Evolutionary conservation across 2,888 invertebrate genomes (phyloP).

Genomic region (Formica aserva): DNA sequence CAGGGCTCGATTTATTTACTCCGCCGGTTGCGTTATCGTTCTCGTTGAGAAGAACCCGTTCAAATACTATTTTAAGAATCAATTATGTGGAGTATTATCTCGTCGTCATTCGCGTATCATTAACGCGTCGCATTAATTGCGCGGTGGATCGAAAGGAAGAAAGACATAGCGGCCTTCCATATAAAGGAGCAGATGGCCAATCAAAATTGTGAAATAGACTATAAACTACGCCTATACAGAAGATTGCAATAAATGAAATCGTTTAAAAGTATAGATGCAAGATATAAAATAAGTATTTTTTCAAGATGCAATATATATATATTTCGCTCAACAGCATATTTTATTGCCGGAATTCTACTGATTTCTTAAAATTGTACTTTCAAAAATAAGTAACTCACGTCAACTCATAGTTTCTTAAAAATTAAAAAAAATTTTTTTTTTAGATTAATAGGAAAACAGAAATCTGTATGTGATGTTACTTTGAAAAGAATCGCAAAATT

Average conservation of each 20-base stretch:
- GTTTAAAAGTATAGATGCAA: background rate
- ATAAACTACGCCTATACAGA: background rate
- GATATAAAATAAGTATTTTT: background rate
- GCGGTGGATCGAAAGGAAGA: background rate
- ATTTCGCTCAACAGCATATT: background rate
- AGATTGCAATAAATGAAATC: background rate
- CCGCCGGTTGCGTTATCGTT: slow-evolving; percentile 40
- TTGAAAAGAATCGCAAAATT: background rate
- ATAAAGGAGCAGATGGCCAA: background rate
- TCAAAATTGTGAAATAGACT: slow-evolving; percentile 6
- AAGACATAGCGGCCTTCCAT: background rate
- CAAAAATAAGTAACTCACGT: background rate
- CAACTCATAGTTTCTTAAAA: no score
- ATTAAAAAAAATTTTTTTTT: no score
- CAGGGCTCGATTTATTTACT: slow-evolving; percentile 53
- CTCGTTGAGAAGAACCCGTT: slow-evolving; percentile 31
- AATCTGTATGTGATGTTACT: no score
- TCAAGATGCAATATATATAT: background rate
- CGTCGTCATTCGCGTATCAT: slow-evolving; percentile 44
- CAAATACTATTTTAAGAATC: slow-evolving; percentile 53
- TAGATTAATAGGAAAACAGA: background rate
- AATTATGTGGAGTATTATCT: slow-evolving; percentile 52
- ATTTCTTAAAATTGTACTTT: background rate
- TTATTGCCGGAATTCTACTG: background rate
- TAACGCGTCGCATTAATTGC: slow-evolving; percentile 44